Conservation (phyloP, 2,888 invertebrate species). For the Melieria crassipennis region DNA sequence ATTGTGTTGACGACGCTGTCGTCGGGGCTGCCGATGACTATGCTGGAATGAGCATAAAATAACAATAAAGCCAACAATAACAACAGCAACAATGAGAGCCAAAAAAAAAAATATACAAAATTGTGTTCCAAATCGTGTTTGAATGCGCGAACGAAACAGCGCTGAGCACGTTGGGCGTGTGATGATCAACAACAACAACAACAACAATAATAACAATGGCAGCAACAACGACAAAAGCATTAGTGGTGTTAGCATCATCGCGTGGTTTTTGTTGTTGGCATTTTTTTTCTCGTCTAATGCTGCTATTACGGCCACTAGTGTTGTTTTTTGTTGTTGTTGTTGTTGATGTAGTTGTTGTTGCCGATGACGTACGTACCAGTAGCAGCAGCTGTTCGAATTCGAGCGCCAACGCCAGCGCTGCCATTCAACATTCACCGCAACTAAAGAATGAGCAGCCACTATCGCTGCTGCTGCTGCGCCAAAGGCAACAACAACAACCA, state of each 20-base stretch:
- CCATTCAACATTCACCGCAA: background rate
- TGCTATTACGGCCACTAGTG: background rate
- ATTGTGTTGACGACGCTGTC: too few species aligned
- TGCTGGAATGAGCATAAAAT: background rate
- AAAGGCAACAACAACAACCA: constrained; percentile 1
- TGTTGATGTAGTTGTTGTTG: background rate
- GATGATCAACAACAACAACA: too few species aligned
- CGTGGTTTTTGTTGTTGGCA: background rate
- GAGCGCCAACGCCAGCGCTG: background rate
- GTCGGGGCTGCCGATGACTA: background rate
- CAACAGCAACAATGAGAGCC: background rate
- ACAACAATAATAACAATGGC: too few species aligned
- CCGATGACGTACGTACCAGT: background rate
- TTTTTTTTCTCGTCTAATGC: background rate
- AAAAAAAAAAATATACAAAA: background rate
- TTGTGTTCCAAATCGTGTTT: too few species aligned
- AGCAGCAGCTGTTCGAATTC: background rate
- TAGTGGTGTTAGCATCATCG: background rate
- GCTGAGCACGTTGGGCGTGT: too few species aligned
- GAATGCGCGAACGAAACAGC: too few species aligned
- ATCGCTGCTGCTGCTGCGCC: constrained; percentile 7
- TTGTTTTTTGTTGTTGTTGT: background rate
- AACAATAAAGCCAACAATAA: background rate
- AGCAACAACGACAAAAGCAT: background rate
- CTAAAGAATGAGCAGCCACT: background rate